These are phyloP conservation scores for Neogale vison DNA, from an alignment of 2,113 vertebrate genomes.

Conservation along the genomic window DNA sequence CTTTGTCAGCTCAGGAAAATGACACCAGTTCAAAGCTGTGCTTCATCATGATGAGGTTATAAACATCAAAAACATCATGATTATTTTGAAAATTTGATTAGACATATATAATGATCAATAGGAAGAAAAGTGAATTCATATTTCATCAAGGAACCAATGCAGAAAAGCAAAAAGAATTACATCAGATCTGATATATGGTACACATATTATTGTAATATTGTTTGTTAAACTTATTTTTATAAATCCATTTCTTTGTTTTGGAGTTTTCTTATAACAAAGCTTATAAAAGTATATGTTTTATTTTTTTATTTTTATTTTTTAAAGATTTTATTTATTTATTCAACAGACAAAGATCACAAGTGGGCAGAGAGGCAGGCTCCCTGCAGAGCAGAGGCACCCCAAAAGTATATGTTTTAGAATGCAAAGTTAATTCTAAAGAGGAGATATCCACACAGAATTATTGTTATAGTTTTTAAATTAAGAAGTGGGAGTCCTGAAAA, in stretches of 20 bases:
- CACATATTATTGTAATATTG: neutral
- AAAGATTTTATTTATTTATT: no score
- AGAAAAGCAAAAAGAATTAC: neutral
- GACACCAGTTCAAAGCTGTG: neutral
- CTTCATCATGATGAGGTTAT: neutral
- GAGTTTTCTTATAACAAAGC: neutral
- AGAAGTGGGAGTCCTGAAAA: neutral
- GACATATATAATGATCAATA: neutral
- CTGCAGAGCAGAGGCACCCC: no score
- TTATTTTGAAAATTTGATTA: constrained; percentile 11
- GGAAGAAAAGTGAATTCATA: neutral
- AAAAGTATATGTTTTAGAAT: neutral
- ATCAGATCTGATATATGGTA: neutral
- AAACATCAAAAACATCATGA: neutral
- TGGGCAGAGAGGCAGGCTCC: no score
- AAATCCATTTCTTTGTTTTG: neutral
- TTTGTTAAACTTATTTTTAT: neutral
- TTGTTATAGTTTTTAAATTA: neutral
- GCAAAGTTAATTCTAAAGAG: neutral
- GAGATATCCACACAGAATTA: neutral
- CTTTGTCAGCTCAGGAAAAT: neutral
- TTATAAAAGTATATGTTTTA: neutral
- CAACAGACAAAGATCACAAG: no score
- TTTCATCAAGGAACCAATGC: neutral
- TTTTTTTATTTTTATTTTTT: no score